phyloP scores from a whole-genome alignment of 1,140 invertebrate genomes.

The Plodia interpunctella region DNA sequence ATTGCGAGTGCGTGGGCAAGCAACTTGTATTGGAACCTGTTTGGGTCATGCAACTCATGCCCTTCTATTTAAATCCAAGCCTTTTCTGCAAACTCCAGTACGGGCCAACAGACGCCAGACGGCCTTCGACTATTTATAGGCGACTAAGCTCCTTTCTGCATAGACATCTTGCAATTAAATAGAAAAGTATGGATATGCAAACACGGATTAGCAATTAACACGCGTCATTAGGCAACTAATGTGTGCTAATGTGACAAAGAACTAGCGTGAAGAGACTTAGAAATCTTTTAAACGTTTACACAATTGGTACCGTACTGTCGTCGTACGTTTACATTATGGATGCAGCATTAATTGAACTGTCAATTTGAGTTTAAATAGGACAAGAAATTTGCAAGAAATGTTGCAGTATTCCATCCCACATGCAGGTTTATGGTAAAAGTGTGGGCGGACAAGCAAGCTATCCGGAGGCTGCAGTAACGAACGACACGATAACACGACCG shows the following conservation, averaged over 20 bases:
- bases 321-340: neutral
- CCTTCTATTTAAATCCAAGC: constrained; percentile 65
- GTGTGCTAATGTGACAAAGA: neutral
- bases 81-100: constrained; percentile 55
- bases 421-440: constrained; percentile 30
- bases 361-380: neutral
- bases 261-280: neutral
- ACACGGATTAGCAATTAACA: neutral
- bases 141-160: constrained; percentile 13
- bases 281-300: neutral
- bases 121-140: constrained; percentile 47
- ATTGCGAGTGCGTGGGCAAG: constrained; percentile 53
- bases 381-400: neutral
- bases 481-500: constrained; percentile 29
- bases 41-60: constrained; percentile 68
- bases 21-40: constrained; percentile 65
- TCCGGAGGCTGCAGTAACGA: constrained; percentile 33
- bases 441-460: constrained; percentile 44
- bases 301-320: neutral
- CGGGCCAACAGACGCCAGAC: constrained; percentile 23
- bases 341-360: neutral
- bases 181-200: neutral
- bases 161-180: constrained; percentile 3
- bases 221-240: neutral
- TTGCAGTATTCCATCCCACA: constrained; percentile 28